These are phyloP conservation scores for Fregata magnificens DNA, from an alignment of 2,113 vertebrate genomes.

Conservation along the genomic window DNA sequence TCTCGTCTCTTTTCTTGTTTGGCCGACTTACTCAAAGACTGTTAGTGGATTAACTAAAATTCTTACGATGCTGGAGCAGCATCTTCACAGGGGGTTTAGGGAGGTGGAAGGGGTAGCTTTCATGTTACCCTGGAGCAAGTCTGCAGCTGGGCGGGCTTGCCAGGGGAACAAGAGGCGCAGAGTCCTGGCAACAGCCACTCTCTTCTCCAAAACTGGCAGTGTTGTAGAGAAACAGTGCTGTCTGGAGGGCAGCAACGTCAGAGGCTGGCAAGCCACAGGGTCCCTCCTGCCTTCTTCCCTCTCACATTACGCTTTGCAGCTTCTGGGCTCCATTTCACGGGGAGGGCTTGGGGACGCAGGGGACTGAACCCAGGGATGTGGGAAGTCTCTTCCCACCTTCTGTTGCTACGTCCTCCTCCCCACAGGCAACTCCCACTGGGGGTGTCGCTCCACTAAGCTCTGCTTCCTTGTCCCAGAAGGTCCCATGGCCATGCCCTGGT, in stretches of 20 bases:
- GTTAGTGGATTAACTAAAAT: constrained; percentile 32
- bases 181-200: neutral
- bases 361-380: neutral
- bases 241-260: neutral
- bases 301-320: neutral
- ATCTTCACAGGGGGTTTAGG: neutral
- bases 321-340: neutral
- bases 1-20: neutral
- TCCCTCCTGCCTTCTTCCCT: neutral
- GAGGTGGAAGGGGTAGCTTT: neutral
- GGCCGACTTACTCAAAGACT: neutral
- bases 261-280: neutral
- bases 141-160: neutral
- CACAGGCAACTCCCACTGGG: neutral
- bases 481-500: neutral
- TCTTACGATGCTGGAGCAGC: neutral
- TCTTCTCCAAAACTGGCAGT: neutral
- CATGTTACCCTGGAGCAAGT: neutral
- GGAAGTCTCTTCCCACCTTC: neutral
- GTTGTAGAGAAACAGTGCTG: neutral
- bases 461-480: neutral
- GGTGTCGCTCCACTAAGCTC: neutral
- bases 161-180: neutral
- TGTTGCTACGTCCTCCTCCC: neutral
- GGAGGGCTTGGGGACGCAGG: neutral